Evolutionary conservation across 2,113 vertebrate genomes (phyloP).

Genomic region (Promerops cafer): DNA sequence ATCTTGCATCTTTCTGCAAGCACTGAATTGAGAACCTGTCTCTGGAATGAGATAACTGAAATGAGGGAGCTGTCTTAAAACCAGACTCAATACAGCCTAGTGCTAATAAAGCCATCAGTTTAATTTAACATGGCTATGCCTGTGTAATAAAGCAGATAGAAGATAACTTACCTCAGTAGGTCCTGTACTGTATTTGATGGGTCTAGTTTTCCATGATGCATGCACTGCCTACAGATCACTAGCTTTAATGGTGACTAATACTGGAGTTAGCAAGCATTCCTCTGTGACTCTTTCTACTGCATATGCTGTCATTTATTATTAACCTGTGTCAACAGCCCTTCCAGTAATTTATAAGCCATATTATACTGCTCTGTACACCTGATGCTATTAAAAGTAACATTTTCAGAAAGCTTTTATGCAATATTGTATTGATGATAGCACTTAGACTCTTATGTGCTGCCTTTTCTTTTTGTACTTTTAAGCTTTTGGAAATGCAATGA

Average conservation of each 20-base stretch:
- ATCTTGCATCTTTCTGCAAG: not conserved
- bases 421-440: not conserved
- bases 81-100: not conserved
- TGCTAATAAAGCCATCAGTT: not conserved
- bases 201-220: not conserved
- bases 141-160: not conserved
- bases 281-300: not conserved
- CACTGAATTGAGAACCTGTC: not conserved
- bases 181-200: not conserved
- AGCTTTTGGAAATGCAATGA: not conserved
- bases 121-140: not conserved
- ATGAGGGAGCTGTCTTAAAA: not conserved
- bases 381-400: constrained; percentile 16
- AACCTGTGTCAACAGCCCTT: constrained; percentile 1
- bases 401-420: constrained; percentile 6
- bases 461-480: not conserved
- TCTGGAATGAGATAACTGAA: not conserved
- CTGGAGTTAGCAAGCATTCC: not conserved
- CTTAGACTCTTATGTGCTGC: not conserved
- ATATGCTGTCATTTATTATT: not conserved
- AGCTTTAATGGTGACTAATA: not conserved
- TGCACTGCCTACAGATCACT: not conserved
- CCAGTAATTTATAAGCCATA: constrained; percentile 7
- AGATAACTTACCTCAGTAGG: not conserved
- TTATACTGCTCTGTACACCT: not conserved